A percentile compares a stretch with the other conserved stretches of the same genome.
phyloP scores from a whole-genome alignment of 2,888 invertebrate genomes.

The Melinaea menophilus region DNA sequence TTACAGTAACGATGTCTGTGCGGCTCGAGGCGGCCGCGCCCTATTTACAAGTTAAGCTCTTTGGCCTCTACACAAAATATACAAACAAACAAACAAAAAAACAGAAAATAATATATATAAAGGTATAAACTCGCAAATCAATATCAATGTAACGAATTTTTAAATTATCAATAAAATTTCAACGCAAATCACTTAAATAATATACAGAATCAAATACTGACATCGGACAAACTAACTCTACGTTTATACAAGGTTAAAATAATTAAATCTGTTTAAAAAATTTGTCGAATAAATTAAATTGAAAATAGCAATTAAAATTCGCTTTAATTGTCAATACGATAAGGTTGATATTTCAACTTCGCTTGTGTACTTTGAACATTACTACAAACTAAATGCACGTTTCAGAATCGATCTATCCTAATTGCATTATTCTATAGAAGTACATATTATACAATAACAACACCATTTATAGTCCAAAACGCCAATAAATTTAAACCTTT shows the following conservation, averaged over 20 bases:
- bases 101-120: slow-evolving; percentile 45
- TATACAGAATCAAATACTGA: slow-evolving; percentile 51
- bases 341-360: slow-evolving; percentile 9
- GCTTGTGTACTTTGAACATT: slow-evolving; percentile 20
- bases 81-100: slow-evolving; percentile 41
- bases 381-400: slow-evolving; percentile 41
- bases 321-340: not conserved
- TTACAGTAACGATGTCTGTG: slow-evolving; percentile 71
- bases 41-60: slow-evolving; percentile 75
- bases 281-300: not conserved
- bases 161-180: slow-evolving; percentile 73
- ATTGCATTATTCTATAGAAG: slow-evolving; percentile 28
- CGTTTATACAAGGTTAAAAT: slow-evolving; percentile 16
- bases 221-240: slow-evolving; percentile 49
- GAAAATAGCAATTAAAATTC: slow-evolving; percentile 1
- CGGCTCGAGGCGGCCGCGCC: slow-evolving; percentile 62
- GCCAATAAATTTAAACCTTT: slow-evolving; percentile 10
- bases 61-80: slow-evolving; percentile 73
- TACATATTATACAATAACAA: slow-evolving; percentile 24
- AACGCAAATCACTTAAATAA: slow-evolving; percentile 47
- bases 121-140: slow-evolving; percentile 62
- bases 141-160: slow-evolving; percentile 65
- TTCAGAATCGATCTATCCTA: slow-evolving; percentile 33
- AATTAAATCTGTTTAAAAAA: slow-evolving; percentile 4
- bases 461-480: slow-evolving; percentile 24